Evolutionary conservation across 2,113 vertebrate genomes (phyloP).

Genomic region (Oncorhynchus nerka): DNA sequence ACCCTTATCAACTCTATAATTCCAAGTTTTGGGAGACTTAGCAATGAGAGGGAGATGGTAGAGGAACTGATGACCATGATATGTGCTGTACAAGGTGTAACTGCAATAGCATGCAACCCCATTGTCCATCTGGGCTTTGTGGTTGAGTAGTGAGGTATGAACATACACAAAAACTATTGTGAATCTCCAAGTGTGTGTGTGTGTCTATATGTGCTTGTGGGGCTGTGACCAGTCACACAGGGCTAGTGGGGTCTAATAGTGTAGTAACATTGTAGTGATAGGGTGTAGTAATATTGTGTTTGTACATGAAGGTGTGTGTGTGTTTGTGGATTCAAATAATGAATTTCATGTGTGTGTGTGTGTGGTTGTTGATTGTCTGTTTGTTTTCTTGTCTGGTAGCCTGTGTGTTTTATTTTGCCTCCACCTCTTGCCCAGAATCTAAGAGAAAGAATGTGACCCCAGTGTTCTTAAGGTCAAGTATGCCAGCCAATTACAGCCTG

Average conservation of each 20-base stretch:
- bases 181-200: slow-evolving; percentile 37
- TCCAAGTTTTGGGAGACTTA: slow-evolving; percentile 9
- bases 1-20: too few relatives aligned
- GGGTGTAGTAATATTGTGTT: slow-evolving; percentile 3
- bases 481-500: slow-evolving; percentile 46
- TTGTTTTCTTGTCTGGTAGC: slow-evolving; percentile 41
- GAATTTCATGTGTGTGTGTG: too few relatives aligned
- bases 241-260: slow-evolving; percentile 3
- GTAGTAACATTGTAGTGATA: too few relatives aligned
- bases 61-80: slow-evolving; percentile 37
- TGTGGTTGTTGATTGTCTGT: slow-evolving; percentile 31
- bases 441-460: slow-evolving; percentile 42
- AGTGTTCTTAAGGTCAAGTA: slow-evolving; percentile 50
- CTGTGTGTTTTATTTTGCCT: slow-evolving; percentile 52
- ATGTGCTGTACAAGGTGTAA: slow-evolving; percentile 53
- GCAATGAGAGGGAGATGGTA: slow-evolving; percentile 26
- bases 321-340: too few relatives aligned
- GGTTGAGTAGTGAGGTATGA: slow-evolving; percentile 62
- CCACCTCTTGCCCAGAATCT: slow-evolving; percentile 34
- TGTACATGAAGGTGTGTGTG: slow-evolving; percentile 37
- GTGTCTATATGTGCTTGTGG: slow-evolving; percentile 20
- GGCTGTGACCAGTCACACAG: slow-evolving; percentile 23
- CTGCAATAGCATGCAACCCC: slow-evolving; percentile 52
- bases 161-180: slow-evolving; percentile 37
- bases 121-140: slow-evolving; percentile 69